A percentile compares a stretch with the other conserved stretches of the same genome.
Conservation (phyloP, 2,797 vertebrate genomes). For the Lutjanus campechanus region DNA sequence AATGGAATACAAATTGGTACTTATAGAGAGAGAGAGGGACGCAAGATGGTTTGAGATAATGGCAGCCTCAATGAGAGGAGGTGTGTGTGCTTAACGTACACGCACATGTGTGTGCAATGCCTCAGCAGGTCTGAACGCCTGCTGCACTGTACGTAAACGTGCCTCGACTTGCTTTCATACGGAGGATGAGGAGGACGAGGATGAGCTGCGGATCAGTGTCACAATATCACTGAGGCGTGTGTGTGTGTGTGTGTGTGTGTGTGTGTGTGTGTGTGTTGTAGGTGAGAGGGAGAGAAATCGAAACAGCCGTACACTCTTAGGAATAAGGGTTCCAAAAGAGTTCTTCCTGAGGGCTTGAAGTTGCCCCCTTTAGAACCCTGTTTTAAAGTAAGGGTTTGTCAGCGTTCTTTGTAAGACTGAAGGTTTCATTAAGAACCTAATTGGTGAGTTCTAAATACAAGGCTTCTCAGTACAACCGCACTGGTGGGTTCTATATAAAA, state of each 20-base stretch:
- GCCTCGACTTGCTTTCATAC: slow-evolving; percentile 8
- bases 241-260: slow-evolving; percentile 19
- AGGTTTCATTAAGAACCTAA: too few species aligned
- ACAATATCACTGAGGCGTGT: slow-evolving; percentile 13
- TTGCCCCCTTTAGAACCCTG: too few species aligned
- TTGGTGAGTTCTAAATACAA: too few species aligned
- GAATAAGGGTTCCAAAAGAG: too few species aligned
- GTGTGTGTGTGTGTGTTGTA: slow-evolving; percentile 4
- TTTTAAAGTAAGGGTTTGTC: too few species aligned
- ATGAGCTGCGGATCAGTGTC: slow-evolving; percentile 57
- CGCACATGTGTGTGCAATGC: slow-evolving; percentile 12
- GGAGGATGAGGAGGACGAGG: slow-evolving; percentile 15
- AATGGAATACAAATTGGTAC: slow-evolving; percentile 74
- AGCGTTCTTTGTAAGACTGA: too few species aligned
- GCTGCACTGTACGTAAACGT: slow-evolving; percentile 29
- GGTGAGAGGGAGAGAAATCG: slow-evolving; percentile 21
- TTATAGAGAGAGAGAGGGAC: slow-evolving; percentile 33
- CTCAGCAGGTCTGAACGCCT: not conserved
- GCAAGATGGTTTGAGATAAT: slow-evolving; percentile 69
- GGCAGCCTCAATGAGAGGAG: slow-evolving; percentile 47
- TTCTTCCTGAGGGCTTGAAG: too few species aligned
- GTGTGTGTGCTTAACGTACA: slow-evolving; percentile 11
- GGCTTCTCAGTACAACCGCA: too few species aligned
- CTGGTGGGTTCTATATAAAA: too few species aligned
- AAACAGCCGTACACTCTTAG: not conserved